phyloP scores from a whole-genome alignment of 2,797 vertebrate species.

The Xiphophorus birchmanni region DNA sequence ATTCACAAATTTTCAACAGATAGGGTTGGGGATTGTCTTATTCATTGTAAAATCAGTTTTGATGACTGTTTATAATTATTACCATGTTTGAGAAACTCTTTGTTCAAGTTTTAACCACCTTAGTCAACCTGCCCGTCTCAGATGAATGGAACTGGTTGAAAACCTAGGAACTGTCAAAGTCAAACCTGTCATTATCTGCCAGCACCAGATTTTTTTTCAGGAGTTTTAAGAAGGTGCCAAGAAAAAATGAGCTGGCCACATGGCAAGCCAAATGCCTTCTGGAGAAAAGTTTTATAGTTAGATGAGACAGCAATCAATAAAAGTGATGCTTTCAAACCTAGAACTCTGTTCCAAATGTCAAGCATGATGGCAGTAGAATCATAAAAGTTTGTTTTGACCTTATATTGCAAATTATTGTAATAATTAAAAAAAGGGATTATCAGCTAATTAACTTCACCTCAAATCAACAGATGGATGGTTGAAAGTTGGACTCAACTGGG shows the following conservation, averaged over 20 bases:
- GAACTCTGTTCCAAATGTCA: background rate
- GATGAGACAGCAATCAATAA: too few relatives aligned
- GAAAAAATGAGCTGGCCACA: background rate
- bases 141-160: background rate
- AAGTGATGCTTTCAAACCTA: too few relatives aligned
- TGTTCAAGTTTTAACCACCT: background rate
- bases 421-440: background rate
- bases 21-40: background rate
- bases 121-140: background rate
- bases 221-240: background rate
- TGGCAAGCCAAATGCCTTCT: background rate
- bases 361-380: background rate
- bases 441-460: background rate
- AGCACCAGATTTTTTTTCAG: background rate
- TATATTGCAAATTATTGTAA: background rate
- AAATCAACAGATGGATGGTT: background rate
- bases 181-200: background rate
- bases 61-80: background rate
- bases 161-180: background rate
- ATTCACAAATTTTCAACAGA: background rate
- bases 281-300: background rate
- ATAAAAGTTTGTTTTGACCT: background rate
- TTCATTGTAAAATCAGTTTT: background rate
- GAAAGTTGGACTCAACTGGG: background rate
- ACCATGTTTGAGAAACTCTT: background rate